Evolutionary conservation across 2,888 invertebrate genomes (phyloP), one percentile per base, ranked within the genome.

Genomic region (Augiades crinisus): DNA sequence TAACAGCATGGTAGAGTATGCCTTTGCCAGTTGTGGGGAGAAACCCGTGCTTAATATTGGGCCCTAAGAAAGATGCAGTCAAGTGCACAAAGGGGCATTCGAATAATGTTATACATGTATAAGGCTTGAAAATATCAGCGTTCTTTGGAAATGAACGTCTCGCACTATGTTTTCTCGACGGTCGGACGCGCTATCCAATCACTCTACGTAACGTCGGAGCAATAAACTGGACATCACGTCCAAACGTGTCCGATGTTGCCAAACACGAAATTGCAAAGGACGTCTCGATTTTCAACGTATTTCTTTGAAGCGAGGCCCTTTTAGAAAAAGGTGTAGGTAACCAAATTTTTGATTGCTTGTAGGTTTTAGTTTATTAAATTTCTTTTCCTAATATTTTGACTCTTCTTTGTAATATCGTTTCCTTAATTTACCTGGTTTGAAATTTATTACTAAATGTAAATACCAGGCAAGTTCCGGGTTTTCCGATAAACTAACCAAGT

Each of bases 221-320:
- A 80, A 81, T 82, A 81, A 81, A 81, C 72, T 70, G 74, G 68
- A 60, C 68, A 74, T 79, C 82, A 83, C 78, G 75, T 77, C 61
- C 71, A 66, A 64, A 68, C 77, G 72, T 77, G 74, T 74, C 74
- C 38, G 27, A 14, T 30, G 47, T 47, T 47, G 30, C 38, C 38
- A 47, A 38, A 47, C 27, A 47, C 38, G 21, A 47, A 47, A 38
- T 47, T 38, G 14, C 38, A 37, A 38, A 31, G 47, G 47, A 31
- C 46, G 17, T 37, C 31, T 47, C 47, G 31, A 22, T 47, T 47
- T 31, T 31, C 38, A 38, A 38, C 30, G 7, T 31, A 31, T 17
- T 19, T 27, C 17, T 38, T 47, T 31, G 12, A 16, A 38, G 21
- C 16, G 31, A 38, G 37, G 7, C 38, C 37, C 19, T 31, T 38